Percentiles rank a stretch among this genome's conserved stretches.
These are phyloP conservation scores for Perdita meconis DNA, from an alignment of 2,888 invertebrate species.

Conservation along the genomic window DNA sequence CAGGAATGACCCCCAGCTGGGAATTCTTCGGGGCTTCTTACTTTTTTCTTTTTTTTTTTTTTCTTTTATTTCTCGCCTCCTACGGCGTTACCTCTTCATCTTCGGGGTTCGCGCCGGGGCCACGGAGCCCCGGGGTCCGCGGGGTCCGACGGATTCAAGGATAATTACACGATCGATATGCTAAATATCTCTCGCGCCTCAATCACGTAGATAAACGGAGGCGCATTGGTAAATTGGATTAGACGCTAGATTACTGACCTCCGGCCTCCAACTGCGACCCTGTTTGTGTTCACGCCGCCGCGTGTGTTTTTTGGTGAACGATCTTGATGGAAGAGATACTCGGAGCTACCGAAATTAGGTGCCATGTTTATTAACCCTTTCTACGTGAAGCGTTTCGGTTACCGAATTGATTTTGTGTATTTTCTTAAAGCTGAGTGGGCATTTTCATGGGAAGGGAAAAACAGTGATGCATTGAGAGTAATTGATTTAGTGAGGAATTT, in stretches of 20 bases:
- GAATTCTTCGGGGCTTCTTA: constrained; percentile 73
- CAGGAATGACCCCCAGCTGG: constrained; percentile 78
- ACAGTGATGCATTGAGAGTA: too few species aligned
- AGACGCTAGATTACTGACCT: constrained; percentile 37
- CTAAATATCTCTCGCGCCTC: constrained; percentile 70
- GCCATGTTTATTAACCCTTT: too few species aligned
- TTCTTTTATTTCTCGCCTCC: constrained; percentile 74
- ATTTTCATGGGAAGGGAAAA: too few species aligned
- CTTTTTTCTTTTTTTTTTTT: constrained; percentile 70
- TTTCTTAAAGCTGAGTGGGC: too few species aligned
- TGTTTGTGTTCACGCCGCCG: constrained; percentile 22
- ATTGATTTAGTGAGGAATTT: too few species aligned
- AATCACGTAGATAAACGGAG: constrained; percentile 65
- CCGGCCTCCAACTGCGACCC: neutral
- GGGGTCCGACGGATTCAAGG: constrained; percentile 50
- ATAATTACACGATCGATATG: constrained; percentile 77
- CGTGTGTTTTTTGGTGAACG: constrained; percentile 30
- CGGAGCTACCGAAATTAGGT: neutral
- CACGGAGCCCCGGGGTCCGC: constrained; percentile 22
- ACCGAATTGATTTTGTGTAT: too few species aligned
- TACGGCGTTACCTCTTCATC: constrained; percentile 81
- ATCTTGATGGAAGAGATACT: neutral
- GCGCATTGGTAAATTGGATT: constrained; percentile 62
- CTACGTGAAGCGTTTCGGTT: too few species aligned
- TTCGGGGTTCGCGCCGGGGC: constrained; percentile 63